These are phyloP conservation scores for Cephalopholis sonnerati DNA, from an alignment of 2,113 vertebrate genomes.

Conservation along the genomic window DNA sequence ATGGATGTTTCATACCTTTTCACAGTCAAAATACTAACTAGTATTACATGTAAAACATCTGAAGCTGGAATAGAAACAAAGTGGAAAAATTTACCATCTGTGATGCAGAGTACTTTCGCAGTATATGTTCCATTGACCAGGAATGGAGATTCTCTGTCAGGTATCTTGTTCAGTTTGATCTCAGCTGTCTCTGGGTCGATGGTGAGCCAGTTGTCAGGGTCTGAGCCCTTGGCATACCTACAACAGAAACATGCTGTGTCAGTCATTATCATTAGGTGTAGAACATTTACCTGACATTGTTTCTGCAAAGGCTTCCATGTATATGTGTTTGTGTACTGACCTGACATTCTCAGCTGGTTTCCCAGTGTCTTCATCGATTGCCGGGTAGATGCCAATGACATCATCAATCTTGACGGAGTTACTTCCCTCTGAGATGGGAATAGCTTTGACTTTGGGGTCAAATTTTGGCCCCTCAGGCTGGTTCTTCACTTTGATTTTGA, in stretches of 20 bases:
- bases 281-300: background rate
- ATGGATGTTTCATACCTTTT: too few species aligned
- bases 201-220: constrained; percentile 89
- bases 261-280: background rate
- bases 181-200: constrained; percentile 88
- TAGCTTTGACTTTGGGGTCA: constrained; percentile 80
- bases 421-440: constrained; percentile 82
- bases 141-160: constrained; percentile 86
- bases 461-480: constrained; percentile 88
- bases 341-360: constrained; percentile 87
- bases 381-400: constrained; percentile 83
- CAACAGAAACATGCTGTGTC: background rate
- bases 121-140: constrained; percentile 87
- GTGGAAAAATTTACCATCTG: constrained; percentile 84
- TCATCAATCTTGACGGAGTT: constrained; percentile 61
- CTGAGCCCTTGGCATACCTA: constrained; percentile 90
- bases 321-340: constrained; percentile 77
- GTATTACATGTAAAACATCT: background rate
- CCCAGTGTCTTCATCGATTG: constrained; percentile 89
- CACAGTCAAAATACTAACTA: background rate
- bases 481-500: constrained; percentile 88
- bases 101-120: constrained; percentile 88
- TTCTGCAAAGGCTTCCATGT: background rate
- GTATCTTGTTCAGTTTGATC: constrained; percentile 88
- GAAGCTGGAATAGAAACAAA: too few species aligned